Base-by-base conservation (phyloP, 23 tunicate species). In the Trididemnum nubilum region DNA sequence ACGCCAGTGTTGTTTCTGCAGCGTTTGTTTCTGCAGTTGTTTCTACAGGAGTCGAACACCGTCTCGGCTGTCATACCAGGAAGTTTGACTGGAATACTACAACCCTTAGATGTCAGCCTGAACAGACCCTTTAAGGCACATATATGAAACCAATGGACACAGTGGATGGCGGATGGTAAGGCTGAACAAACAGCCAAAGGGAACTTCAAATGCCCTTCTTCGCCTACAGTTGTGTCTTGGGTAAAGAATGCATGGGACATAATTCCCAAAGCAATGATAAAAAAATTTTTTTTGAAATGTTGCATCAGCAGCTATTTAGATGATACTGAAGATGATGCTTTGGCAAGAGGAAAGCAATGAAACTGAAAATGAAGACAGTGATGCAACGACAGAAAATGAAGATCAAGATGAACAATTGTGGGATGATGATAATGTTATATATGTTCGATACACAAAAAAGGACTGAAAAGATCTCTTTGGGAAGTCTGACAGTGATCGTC, bases 391-490 rank as follows among this genome's bases (percentile, higher is more conserved):
- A 63, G 69, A 63, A 63, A 63, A 63, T 63, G 69, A 23, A 63
- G 28, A 63, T 63, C 28, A 18, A 63, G 69, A 63, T 23, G 69
- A 63, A 63, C 19, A 63, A 63, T 15, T 63, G 27, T 63, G 69
- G 69, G 69, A 63, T 63, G 69, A 63, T 28, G 28, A 15, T 63
- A 63, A 15, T 63, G 69, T 63, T 21, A 12, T 49, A 18, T 49
- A 63, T 63, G n/a, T n/a, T n/a, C n/a, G n/a, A n/a, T n/a, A n/a
- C n/a, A 63, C 28, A 63, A 15, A 15, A 28, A 28, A 71, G 51
- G 76, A 71, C 40, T 71, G 76, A 51, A 71, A 71, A 33, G 18
- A 71, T 71, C 76, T 71, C 76, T 71, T 71, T 71, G 76, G 76
- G 76, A 51, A 71, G 44, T 5, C 15, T 30, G 76, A 71, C 51